Conservation (phyloP, 2,113 vertebrate genomes). For the Numida meleagris region DNA sequence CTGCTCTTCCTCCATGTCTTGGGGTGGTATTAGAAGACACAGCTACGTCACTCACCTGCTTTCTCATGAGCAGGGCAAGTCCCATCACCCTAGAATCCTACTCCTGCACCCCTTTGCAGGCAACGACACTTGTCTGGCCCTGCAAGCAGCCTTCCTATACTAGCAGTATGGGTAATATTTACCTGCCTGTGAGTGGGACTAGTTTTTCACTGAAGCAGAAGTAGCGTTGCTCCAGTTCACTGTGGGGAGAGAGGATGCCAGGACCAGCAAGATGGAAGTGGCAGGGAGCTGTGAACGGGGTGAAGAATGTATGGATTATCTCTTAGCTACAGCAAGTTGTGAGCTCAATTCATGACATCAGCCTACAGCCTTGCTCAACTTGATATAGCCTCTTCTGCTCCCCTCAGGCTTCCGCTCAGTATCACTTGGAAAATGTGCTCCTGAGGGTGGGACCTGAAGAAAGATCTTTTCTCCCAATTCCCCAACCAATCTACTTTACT, state of each 20-base stretch:
- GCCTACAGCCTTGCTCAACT: neutral
- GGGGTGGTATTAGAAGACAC: accelerated
- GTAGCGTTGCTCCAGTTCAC: neutral
- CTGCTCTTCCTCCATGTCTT: neutral
- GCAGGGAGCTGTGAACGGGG: neutral
- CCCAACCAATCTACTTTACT: neutral
- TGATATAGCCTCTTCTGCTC: neutral
- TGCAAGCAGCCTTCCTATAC: neutral
- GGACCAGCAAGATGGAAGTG: neutral
- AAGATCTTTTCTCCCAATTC: neutral
- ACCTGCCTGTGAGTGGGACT: neutral
- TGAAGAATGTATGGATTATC: neutral
- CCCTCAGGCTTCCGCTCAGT: neutral
- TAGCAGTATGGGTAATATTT: neutral
- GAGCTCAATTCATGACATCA: neutral
- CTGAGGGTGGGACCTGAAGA: neutral
- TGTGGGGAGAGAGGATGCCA: neutral
- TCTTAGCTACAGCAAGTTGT: neutral
- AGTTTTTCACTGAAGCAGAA: neutral
- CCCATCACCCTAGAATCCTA: neutral
- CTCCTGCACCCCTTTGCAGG: neutral
- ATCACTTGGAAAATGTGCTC: neutral
- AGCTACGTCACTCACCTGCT: accelerated
- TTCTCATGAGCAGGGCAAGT: neutral
- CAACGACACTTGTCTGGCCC: neutral